Evolutionary conservation across 2,797 vertebrate species (phyloP).

Genomic region (Microctenopoma stevenorrisi): DNA sequence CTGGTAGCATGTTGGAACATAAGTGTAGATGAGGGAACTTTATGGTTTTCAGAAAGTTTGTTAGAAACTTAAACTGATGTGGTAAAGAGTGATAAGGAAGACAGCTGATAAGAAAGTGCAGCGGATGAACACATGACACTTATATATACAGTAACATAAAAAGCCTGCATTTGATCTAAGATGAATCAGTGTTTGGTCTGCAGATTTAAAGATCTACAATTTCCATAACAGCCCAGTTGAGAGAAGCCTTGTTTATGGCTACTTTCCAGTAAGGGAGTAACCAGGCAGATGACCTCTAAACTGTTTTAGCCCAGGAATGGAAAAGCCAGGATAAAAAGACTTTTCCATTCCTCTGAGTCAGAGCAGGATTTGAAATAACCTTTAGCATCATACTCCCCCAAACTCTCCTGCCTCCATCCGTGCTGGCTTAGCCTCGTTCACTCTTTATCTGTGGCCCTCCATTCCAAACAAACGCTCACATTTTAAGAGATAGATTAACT

Average conservation of each 20-base stretch:
- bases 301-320: constrained; percentile 33
- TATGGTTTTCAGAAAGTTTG: constrained; percentile 22
- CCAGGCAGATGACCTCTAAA: constrained; percentile 45
- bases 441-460: constrained; percentile 54
- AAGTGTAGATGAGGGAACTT: constrained; percentile 29
- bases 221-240: constrained; percentile 24
- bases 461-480: constrained; percentile 60
- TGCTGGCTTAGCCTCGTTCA: constrained; percentile 40
- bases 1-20: constrained; percentile 49
- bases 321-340: constrained; percentile 44
- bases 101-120: constrained; percentile 1
- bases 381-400: constrained; percentile 45
- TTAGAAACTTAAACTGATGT: constrained; percentile 17
- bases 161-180: background rate
- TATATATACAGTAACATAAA: constrained; percentile 12
- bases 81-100: constrained; percentile 17
- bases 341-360: constrained; percentile 58
- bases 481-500: constrained; percentile 62
- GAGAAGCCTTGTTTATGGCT: constrained; percentile 39
- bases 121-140: background rate
- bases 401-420: constrained; percentile 42
- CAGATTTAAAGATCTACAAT: constrained; percentile 7
- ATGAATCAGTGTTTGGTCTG: constrained; percentile 16
- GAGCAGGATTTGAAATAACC: constrained; percentile 67
- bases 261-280: constrained; percentile 27